phyloP scores from a whole-genome alignment of 1,140 invertebrate species.

The Leptonema lineaticorne region DNA sequence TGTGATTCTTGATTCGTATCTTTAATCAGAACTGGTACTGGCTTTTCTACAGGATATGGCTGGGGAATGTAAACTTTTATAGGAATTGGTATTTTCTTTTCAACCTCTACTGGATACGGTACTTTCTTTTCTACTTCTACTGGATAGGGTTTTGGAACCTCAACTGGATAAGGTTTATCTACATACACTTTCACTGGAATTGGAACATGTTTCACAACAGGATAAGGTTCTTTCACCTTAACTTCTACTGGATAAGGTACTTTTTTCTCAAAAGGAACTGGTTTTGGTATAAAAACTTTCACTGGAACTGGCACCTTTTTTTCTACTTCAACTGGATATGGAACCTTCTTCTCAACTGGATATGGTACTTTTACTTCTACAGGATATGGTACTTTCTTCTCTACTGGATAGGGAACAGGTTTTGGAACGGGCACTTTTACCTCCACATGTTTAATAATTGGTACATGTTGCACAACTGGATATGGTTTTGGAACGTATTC shows the following conservation, averaged over 20 bases:
- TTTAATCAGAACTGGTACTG: conserved; percentile 31
- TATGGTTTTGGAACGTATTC: conserved; percentile 60
- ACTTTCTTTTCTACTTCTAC: conserved; percentile 58
- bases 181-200: conserved; percentile 55
- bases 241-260: conserved; percentile 60
- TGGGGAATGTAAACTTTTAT: conserved; percentile 54
- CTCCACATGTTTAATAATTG: conserved; percentile 53
- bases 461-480: conserved; percentile 58
- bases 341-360: conserved; percentile 56
- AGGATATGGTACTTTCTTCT: conserved; percentile 57
- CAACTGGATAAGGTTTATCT: conserved; percentile 54
- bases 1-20: not conserved
- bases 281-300: conserved; percentile 55
- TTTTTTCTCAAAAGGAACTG: conserved; percentile 58
- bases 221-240: conserved; percentile 57
- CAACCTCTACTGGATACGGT: conserved; percentile 57
- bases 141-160: conserved; percentile 54
- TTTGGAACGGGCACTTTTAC: conserved; percentile 56
- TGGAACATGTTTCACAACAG: conserved; percentile 56
- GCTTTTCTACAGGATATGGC: conserved; percentile 44
- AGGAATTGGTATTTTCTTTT: conserved; percentile 53
- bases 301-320: conserved; percentile 56
- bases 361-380: conserved; percentile 53
- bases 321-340: conserved; percentile 54
- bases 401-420: conserved; percentile 53